These are phyloP conservation scores for Oryctolagus cuniculus DNA, from an alignment of 2,113 vertebrate genomes.

Conservation along the genomic window DNA sequence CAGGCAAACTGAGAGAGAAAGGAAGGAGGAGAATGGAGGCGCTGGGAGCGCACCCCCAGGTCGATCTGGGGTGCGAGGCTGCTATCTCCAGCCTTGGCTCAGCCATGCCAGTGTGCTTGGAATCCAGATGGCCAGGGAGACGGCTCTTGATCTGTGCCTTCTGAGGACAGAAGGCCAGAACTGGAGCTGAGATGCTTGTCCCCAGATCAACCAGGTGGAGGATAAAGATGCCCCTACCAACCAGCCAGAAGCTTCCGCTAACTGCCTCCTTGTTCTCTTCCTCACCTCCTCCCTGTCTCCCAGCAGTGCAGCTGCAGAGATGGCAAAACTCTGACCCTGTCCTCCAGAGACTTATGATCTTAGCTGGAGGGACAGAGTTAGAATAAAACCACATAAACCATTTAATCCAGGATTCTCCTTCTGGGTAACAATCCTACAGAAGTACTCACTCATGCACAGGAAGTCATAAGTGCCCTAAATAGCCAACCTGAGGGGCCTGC, in stretches of 20 bases:
- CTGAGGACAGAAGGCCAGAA: conserved; percentile 12
- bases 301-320: neutral
- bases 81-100: neutral
- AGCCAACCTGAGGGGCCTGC: neutral
- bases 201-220: neutral
- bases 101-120: neutral
- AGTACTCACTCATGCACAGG: neutral
- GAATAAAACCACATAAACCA: neutral
- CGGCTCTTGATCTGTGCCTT: neutral
- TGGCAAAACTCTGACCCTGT: neutral
- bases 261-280: neutral
- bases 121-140: neutral
- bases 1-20: neutral
- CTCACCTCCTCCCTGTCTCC: neutral
- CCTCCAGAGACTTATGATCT: neutral
- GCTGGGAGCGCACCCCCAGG: neutral
- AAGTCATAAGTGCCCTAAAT: neutral
- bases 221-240: neutral
- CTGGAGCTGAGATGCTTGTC: neutral
- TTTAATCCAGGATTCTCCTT: neutral
- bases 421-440: neutral
- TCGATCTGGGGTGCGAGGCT: neutral
- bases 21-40: neutral
- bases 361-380: neutral
- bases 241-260: neutral